Conservation (phyloP, 2,888 invertebrate genomes). For the Cyclophora punctaria region DNA sequence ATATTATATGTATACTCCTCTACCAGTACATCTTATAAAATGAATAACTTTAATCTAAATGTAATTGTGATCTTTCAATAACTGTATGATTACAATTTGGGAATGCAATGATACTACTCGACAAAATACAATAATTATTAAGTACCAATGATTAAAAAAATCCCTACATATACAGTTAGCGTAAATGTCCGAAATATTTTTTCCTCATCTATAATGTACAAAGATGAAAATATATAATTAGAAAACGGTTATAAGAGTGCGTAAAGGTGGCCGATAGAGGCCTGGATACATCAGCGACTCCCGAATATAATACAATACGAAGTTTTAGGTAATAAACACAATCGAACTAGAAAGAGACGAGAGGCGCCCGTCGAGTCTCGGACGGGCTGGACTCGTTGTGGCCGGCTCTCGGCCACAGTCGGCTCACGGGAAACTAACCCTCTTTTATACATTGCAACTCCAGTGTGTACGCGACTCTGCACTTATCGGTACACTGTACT, state of each 20-base stretch:
- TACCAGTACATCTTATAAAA: conserved; percentile 66
- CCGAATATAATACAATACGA: conserved; percentile 35
- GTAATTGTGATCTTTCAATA: conserved; percentile 61
- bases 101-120: conserved; percentile 70
- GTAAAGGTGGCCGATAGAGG: conserved; percentile 21
- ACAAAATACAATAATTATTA: conserved; percentile 67
- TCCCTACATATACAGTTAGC: conserved; percentile 60
- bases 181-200: conserved; percentile 43
- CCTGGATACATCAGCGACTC: conserved; percentile 30
- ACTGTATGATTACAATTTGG: conserved; percentile 68
- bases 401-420: conserved; percentile 1
- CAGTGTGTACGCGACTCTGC: no score
- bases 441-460: no score
- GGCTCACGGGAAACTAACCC: neutral
- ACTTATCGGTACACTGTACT: no score
- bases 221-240: conserved; percentile 46
- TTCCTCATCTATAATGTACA: conserved; percentile 44
- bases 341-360: conserved; percentile 34
- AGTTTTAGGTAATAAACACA: conserved; percentile 70
- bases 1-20: conserved; percentile 49
- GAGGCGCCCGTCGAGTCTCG: neutral
- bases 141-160: conserved; percentile 67
- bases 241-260: conserved; percentile 28
- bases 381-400: conserved; percentile 1
- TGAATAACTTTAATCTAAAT: conserved; percentile 68